Evolutionary conservation across 1,140 invertebrate genomes (phyloP), one percentile per base, ranked within the genome.

Genomic region (Drosophila lowei): DNA sequence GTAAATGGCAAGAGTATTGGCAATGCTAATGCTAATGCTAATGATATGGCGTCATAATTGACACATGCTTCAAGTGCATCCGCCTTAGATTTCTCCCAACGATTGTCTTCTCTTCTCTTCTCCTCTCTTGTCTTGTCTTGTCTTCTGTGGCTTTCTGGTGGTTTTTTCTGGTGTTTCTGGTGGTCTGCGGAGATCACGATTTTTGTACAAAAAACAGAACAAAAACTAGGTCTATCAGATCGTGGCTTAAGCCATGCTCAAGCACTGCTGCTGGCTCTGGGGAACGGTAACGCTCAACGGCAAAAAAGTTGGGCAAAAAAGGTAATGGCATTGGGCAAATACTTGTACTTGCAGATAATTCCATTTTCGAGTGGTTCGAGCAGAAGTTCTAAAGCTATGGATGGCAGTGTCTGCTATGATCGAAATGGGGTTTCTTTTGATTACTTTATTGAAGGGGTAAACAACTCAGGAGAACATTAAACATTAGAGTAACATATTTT

Each of bases 11-110:
- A 13, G 34, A 38, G 34, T 38, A 38, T 13, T 49, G 23, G 64
- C 46, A 71, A 65, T 72, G 61, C 44, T 60, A 57, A 71, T 61
- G 61, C 47, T 56, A 57, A 71, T 61, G 74, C 23, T 25, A 25
- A 25, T 25, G 23, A 88, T 86, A 86, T 86, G 77, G 78, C 83
- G 83, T 86, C 83, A 81, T 88, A 86, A 86, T 86, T 81, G 83
- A 88, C 81, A 88, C 83, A 81, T 88, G 81, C 78, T 71, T 76
- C 77, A 80, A 71, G 73, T 88, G 81, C 81, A 86, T 86, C 83
- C 81, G 81, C 70, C 83, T 72, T 52, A 65, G 77, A 76, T 76
- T 60, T 49, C 46, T 48, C 2, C 6, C 23, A 30, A 13, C 13
- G 42, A 56, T 49, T 30, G 48, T 61, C 34, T 11, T 38, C 30